These are phyloP conservation scores for Hyperopisus bebe DNA, from an alignment of 2,113 vertebrate genomes.

Conservation along the genomic window DNA sequence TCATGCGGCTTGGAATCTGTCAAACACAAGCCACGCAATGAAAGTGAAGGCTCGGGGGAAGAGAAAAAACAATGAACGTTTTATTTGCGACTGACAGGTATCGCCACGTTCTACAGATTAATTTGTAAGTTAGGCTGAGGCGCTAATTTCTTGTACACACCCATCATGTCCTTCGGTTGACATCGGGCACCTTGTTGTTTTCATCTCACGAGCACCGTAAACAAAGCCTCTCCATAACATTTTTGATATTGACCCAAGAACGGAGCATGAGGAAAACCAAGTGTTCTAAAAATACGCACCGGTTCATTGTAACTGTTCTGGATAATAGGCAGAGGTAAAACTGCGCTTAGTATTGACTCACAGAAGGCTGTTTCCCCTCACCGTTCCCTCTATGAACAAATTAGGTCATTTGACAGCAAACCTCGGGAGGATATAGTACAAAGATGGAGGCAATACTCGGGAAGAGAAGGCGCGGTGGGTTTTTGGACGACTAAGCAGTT, in stretches of 20 bases:
- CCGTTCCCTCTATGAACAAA: background rate
- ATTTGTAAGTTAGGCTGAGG: background rate
- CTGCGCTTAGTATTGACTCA: constrained; percentile 2
- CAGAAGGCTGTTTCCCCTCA: background rate
- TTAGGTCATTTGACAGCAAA: constrained; percentile 11
- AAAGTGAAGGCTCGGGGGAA: background rate
- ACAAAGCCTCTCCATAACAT: background rate
- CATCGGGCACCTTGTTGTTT: background rate
- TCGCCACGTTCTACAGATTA: background rate
- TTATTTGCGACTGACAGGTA: background rate
- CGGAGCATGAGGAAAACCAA: background rate
- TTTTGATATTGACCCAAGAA: background rate
- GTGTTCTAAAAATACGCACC: background rate
- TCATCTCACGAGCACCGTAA: background rate
- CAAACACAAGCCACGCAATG: background rate
- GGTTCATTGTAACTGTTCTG: background rate
- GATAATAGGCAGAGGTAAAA: constrained; percentile 2
- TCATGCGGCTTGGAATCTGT: background rate
- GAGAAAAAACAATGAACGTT: background rate
- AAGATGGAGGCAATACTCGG: background rate
- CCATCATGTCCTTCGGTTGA: background rate
- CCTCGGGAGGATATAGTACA: background rate
- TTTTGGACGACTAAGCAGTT: background rate
- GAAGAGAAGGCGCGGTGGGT: background rate
- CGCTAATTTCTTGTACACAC: background rate